Percentiles rank a stretch among this genome's conserved stretches.
phyloP scores from a whole-genome alignment of 2,797 vertebrate genomes.

The Cyclopterus lumpus region DNA sequence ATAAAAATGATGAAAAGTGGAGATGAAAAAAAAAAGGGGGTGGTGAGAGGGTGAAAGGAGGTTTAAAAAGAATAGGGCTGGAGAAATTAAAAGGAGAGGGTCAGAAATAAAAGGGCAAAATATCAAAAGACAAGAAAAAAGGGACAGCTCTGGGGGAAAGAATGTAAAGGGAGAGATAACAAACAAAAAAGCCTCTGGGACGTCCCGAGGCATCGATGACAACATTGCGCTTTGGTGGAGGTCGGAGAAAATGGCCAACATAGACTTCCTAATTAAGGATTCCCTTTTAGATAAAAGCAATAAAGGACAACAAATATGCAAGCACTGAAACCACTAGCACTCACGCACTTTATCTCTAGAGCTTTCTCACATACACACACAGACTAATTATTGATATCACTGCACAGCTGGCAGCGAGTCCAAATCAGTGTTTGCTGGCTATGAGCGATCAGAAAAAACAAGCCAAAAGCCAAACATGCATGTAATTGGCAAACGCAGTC shows the following conservation, averaged over 20 bases:
- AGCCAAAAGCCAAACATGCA: slow-evolving; percentile 64
- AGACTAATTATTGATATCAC: slow-evolving; percentile 61
- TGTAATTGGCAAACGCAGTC: slow-evolving; percentile 62
- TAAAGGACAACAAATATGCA: slow-evolving; percentile 33
- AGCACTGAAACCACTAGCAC: not conserved
- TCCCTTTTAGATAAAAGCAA: slow-evolving; percentile 63
- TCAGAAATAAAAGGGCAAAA: slow-evolving; percentile 46
- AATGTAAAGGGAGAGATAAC: slow-evolving; percentile 46
- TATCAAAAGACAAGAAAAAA: slow-evolving; percentile 51
- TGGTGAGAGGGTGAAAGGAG: slow-evolving; percentile 38
- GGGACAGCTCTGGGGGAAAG: slow-evolving; percentile 43
- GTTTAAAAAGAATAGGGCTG: slow-evolving; percentile 21
- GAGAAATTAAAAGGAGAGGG: slow-evolving; percentile 36
- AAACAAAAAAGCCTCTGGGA: slow-evolving; percentile 42
- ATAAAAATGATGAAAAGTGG: slow-evolving; percentile 42
- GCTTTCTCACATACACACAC: not conserved
- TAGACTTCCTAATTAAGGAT: slow-evolving; percentile 64
- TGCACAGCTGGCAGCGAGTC: slow-evolving; percentile 53
- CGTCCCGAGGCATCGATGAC: slow-evolving; percentile 40
- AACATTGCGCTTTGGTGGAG: slow-evolving; percentile 51
- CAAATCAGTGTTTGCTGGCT: slow-evolving; percentile 51
- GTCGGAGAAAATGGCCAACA: slow-evolving; percentile 49
- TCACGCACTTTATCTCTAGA: slow-evolving; percentile 15
- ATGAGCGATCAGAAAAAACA: slow-evolving; percentile 43
- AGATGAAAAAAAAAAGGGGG: slow-evolving; percentile 9